These are phyloP conservation scores for Orestias chungarensis DNA, from an alignment of 2,797 vertebrate species.

Conservation along the genomic window DNA sequence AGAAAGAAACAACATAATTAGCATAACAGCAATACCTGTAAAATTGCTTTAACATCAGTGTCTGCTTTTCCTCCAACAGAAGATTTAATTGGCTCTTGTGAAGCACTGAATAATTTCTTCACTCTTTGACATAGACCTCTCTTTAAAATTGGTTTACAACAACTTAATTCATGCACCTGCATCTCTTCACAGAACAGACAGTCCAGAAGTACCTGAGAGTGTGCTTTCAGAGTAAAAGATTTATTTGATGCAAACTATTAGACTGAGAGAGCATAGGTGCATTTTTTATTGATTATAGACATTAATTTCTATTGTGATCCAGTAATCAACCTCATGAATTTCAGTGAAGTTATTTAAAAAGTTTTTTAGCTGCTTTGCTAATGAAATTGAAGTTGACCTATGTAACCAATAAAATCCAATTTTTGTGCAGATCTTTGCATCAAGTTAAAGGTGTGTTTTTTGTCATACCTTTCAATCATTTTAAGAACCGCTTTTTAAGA, in stretches of 20 bases:
- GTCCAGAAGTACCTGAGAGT: conserved; percentile 8
- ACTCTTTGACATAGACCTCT: conserved; percentile 2
- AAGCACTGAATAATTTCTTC: background rate
- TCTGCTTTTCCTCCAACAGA: background rate
- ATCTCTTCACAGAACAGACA: conserved; percentile 19
- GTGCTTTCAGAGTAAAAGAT: background rate
- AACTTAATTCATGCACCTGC: background rate
- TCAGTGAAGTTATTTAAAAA: background rate
- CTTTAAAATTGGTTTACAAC: conserved; percentile 36
- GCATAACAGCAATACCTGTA: background rate
- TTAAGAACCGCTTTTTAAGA: too few species aligned
- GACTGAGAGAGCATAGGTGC: background rate
- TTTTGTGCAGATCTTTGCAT: too few species aligned
- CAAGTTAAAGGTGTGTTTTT: too few species aligned
- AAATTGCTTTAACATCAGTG: background rate
- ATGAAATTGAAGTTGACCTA: too few species aligned
- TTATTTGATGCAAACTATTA: background rate
- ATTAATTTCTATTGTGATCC: background rate
- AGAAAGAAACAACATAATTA: conserved; percentile 2
- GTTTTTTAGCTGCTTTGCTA: background rate
- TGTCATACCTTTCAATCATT: too few species aligned
- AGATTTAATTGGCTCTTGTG: background rate
- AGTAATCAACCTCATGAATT: background rate
- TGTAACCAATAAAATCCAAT: too few species aligned
- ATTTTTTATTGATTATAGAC: background rate